Base-by-base conservation (phyloP, 2,797 vertebrate genomes). In the Phataginus tetradactyla region DNA sequence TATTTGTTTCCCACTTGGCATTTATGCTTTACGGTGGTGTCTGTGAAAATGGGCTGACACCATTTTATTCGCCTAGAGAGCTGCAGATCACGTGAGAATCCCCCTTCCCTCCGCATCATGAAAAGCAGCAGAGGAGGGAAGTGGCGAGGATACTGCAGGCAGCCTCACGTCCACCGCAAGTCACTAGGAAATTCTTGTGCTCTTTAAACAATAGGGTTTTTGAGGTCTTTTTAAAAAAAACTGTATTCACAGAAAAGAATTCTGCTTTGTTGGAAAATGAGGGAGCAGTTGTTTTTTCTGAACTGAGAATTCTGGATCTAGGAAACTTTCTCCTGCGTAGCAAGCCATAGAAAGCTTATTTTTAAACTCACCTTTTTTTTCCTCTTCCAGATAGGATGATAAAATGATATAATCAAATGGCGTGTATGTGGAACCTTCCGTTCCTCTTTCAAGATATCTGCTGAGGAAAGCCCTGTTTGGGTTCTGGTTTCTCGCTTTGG, bases 41-140 rank as follows among this genome's bases (percentile, higher is more conserved):
- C 98, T 94, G 8, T 97, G 97, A 95, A 98, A 98, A 96, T 96
- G 92, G 91, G 87, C 95, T 93, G 97, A 90, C 77, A 39, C 53
- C 71, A 3, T 96, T 98, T 98, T 95, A 97, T 98, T 98, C 98
- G 94, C 97, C 97, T 97, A 97, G 98, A 96, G 96, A 98, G 95
- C 98, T 96, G 88, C 96, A 97, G 98, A 97, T 98, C 90, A 83
- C 96, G 97, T 97, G 95, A 97, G 83, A 95, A 25, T 81, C 57
- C 39, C 5, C 39, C 85, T 93, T 95, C 51, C 87, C 85, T 96
- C 94, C 37, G 69, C 86, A 93, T 69, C 96, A 72, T 45, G 81
- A 72, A 88, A 94, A 92, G n/a, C 77, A 94, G 86, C 95, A 94
- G 96, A n/a, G 21, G 1, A 17, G 85, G 64, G 45, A 80, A 75